Conservation (phyloP, 2,888 invertebrate genomes). For the Perizoma flavofasciatum region DNA sequence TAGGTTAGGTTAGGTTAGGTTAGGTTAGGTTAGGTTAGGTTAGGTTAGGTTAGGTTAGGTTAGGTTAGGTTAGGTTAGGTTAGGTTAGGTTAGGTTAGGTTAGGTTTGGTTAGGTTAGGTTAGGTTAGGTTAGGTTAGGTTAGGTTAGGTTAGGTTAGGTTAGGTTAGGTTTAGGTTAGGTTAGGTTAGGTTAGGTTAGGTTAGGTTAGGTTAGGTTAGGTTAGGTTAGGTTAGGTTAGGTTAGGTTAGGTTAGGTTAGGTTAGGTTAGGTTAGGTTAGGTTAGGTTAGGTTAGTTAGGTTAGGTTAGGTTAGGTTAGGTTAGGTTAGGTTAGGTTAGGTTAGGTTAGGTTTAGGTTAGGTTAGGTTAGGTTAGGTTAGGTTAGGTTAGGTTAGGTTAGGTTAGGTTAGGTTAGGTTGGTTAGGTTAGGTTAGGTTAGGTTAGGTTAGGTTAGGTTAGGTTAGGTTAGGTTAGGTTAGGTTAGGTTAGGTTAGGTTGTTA, state of each 20-base stretch:
- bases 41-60: slow-evolving; percentile 1
- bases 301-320: slow-evolving; percentile 1
- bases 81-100: slow-evolving; percentile 1
- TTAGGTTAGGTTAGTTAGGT: slow-evolving; percentile 1
- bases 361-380: slow-evolving; percentile 1
- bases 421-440: slow-evolving; percentile 1
- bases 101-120: slow-evolving; percentile 1
- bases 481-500: slow-evolving; percentile 1
- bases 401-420: slow-evolving; percentile 1
- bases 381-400: slow-evolving; percentile 1
- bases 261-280: slow-evolving; percentile 1
- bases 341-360: slow-evolving; percentile 1
- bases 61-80: slow-evolving; percentile 1
- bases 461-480: slow-evolving; percentile 1
- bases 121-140: slow-evolving; percentile 1
- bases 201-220: slow-evolving; percentile 1
- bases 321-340: slow-evolving; percentile 1
- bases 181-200: slow-evolving; percentile 1
- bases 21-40: slow-evolving; percentile 1
- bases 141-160: slow-evolving; percentile 1
- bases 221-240: slow-evolving; percentile 1
- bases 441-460: slow-evolving; percentile 1
- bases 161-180: slow-evolving; percentile 1
- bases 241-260: slow-evolving; percentile 1
- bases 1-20: slow-evolving; percentile 1